Base-by-base conservation (phyloP, 2,888 invertebrate genomes). In the Pegoplata infirma region DNA sequence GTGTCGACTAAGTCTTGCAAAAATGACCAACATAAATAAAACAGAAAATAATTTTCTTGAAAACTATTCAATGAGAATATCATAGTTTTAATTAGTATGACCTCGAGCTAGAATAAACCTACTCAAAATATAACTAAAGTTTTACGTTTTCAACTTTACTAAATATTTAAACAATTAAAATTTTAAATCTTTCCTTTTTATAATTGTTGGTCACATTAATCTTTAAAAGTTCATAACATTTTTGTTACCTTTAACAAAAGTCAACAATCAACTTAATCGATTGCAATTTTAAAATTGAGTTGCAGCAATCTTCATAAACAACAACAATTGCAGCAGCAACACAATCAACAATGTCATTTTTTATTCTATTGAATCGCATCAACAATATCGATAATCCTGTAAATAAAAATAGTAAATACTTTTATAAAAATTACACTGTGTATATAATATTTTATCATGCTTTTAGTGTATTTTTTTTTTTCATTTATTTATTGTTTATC, bases 181-280 rank as follows among this genome's bases (percentile, higher is more conserved):
- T n/a, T n/a, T n/a, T n/a, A n/a, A n/a, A n/a, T n/a, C n/a, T n/a
- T n/a, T n/a, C n/a, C n/a, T n/a, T n/a, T n/a, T n/a, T n/a, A n/a
- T n/a, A n/a, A n/a, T n/a, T n/a, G 49, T 36, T 64, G 63, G 63
- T 51, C 14, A 19, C 47, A 12, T 63, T 46, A 14, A 47, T 23
- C 5, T 40, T n/a, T 28, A n/a, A n/a, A n/a, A 53, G 17, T 32
- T 28, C 32, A 56, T 44, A 58, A 44, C 21, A 59, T 67, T 47
- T 64, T 47, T 47, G 61, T 61, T 66, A 61, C 68, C 49, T 19
- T 61, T 56, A 55, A 71, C 12, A 40, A 63, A 71, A 74, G 61
- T 74, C 66, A 80, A 80, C 80, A 80, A 76, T 80, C 80, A 69
- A 74, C 67, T 76, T 69, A 76, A 80, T 74, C 76, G 80, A 74